Conservation (phyloP, 2,113 vertebrate genomes). For the Sinocyclocheilus anshuiensis region DNA sequence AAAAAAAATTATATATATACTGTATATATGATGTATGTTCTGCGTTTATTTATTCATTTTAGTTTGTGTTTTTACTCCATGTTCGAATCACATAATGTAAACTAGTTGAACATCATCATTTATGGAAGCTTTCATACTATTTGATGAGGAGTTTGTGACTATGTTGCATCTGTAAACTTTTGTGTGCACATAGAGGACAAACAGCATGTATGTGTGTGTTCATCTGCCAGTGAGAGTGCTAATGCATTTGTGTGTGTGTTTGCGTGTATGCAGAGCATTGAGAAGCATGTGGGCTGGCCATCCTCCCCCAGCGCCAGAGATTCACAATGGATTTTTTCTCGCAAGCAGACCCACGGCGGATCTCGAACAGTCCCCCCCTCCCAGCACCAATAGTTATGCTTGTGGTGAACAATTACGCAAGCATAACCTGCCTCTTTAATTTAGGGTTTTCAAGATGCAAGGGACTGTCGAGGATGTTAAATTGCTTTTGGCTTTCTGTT, state of each 20-base stretch:
- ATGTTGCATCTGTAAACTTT: no score
- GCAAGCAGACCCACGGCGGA: slow-evolving; percentile 56
- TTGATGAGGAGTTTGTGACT: no score
- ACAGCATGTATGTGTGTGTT: slow-evolving; percentile 12
- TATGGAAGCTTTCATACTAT: no score
- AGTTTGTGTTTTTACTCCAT: no score
- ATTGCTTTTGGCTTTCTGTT: slow-evolving; percentile 48
- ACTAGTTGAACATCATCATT: no score
- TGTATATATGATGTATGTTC: no score
- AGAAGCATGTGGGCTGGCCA: slow-evolving; percentile 65
- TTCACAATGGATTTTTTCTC: slow-evolving; percentile 42
- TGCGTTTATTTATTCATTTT: no score
- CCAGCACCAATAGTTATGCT: slow-evolving; percentile 66
- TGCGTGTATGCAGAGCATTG: slow-evolving; percentile 45
- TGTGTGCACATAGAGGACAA: slow-evolving; percentile 27
- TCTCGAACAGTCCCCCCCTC: slow-evolving; percentile 54
- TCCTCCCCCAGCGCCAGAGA: slow-evolving; percentile 31
- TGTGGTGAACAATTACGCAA: slow-evolving; percentile 71
- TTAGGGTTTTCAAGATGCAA: slow-evolving; percentile 70
- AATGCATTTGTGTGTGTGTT: slow-evolving; percentile 45
- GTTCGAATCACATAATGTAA: no score
- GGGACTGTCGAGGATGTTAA: slow-evolving; percentile 66
- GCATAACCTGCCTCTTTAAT: slow-evolving; percentile 70
- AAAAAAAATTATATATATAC: no score
- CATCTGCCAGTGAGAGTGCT: not conserved